These are phyloP conservation scores for Melanogrammus aeglefinus DNA, from an alignment of 2,797 vertebrate genomes.

Conservation along the genomic window DNA sequence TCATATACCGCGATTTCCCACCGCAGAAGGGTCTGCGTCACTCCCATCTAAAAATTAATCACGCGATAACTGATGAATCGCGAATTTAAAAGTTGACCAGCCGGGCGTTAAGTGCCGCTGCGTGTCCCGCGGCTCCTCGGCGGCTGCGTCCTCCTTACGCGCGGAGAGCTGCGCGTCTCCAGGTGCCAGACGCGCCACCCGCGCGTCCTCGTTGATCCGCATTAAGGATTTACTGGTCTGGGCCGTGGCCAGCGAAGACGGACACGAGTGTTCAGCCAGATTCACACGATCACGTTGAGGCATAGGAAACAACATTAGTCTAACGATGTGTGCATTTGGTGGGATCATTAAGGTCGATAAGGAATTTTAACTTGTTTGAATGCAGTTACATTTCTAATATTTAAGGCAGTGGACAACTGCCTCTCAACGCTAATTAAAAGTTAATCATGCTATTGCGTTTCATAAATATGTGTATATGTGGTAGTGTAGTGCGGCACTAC, in stretches of 20 bases:
- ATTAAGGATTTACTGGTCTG: conserved; percentile 75
- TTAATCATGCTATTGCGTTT: no score
- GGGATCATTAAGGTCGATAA: no score
- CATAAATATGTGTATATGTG: no score
- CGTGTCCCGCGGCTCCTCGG: conserved; percentile 23
- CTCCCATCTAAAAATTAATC: neutral
- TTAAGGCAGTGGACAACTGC: no score
- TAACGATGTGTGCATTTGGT: no score
- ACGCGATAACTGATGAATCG: neutral
- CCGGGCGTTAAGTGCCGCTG: neutral
- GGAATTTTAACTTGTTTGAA: no score
- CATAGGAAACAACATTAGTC: neutral
- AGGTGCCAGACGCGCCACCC: conserved; percentile 40
- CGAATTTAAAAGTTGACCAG: neutral
- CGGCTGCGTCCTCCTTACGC: conserved; percentile 50
- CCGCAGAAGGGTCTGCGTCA: conserved; percentile 25
- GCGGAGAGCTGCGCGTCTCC: conserved; percentile 11
- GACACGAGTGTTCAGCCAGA: neutral
- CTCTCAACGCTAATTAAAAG: no score
- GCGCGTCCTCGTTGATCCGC: conserved; percentile 67
- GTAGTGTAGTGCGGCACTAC: no score
- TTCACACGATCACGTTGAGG: neutral
- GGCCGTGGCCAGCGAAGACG: neutral
- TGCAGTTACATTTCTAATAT: no score
- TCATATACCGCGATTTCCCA: neutral